Percentiles rank a stretch among this genome's conserved stretches.
Evolutionary conservation across 2,113 vertebrate genomes (phyloP).

Genomic region (Gulo gulo): DNA sequence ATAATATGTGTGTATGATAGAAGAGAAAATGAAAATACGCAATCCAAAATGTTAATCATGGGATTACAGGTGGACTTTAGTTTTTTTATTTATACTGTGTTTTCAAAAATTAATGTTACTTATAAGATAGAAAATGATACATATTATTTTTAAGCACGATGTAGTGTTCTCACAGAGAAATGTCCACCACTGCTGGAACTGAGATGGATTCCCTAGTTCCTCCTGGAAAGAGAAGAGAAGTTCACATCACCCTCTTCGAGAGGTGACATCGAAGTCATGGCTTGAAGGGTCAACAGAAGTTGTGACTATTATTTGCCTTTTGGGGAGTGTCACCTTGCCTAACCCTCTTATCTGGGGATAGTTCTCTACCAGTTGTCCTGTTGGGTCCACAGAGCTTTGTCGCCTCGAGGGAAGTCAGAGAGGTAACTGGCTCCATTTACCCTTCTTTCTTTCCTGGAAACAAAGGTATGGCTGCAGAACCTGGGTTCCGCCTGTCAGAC

Average conservation of each 20-base stretch:
- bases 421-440: background rate
- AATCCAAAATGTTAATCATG: background rate
- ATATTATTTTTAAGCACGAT: background rate
- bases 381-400: background rate
- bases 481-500: background rate
- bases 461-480: background rate
- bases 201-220: background rate
- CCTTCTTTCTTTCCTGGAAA: background rate
- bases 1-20: background rate
- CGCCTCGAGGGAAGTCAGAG: background rate
- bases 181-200: background rate
- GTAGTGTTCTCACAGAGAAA: background rate
- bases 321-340: background rate
- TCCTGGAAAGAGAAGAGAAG: background rate
- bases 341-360: background rate
- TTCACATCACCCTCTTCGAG: background rate
- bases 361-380: background rate
- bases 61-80: background rate
- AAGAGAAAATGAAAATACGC: background rate
- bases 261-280: background rate
- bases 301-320: background rate
- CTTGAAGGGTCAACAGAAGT: background rate
- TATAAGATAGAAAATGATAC: background rate
- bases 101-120: background rate
- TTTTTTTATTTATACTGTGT: background rate